Evolutionary conservation across 2,113 vertebrate species (phyloP), one percentile per base, ranked within the genome.

Genomic region (Corydoras sp.): DNA sequence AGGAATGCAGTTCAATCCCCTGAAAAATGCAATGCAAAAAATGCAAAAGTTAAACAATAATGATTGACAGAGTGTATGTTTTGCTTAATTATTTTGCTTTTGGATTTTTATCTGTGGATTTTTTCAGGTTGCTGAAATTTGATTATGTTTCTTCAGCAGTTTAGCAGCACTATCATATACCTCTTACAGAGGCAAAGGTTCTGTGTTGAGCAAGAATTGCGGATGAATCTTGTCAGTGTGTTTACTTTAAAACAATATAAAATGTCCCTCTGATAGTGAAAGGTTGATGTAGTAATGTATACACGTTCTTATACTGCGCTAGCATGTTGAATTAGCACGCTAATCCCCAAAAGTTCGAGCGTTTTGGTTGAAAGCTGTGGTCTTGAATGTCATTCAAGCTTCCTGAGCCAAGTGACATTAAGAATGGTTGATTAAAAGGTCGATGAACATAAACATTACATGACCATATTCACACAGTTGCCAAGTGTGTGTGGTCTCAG

Each of bases 311-410:
- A 66, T 43, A 43, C 35, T 43, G 35, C 35, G 70, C 82, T 66
- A 78, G 77, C 78, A 64, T 72, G 50, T 80, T 83, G 76, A 61
- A 74, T 11, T 82, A 78, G 76, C 81, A 77, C 79, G 77, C 71
- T 83, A 84, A 82, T 84, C 63, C 29, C 66, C 18, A 68, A n/a
- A 71, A 55, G 77, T 79, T 83, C 77, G 86, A 79, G 68, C 68
- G 50, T 74, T 81, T 74, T 67, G 62, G 75, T 65, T 56, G 53
- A 75, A 82, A 68, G 59, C 80, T 75, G n/a, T 65, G 77, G 83
- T 78, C 73, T 66, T 76, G 53, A 76, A 65, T 73, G 15, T 55
- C 29, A 71, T 64, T 77, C 50, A 32, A 50, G 60, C 10, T 66
- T 70, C 72, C 58, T 50, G 68, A 75, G 72, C 76, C 74, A 77